Conservation (phyloP, 2,888 invertebrate genomes). For the Nezara viridula region DNA sequence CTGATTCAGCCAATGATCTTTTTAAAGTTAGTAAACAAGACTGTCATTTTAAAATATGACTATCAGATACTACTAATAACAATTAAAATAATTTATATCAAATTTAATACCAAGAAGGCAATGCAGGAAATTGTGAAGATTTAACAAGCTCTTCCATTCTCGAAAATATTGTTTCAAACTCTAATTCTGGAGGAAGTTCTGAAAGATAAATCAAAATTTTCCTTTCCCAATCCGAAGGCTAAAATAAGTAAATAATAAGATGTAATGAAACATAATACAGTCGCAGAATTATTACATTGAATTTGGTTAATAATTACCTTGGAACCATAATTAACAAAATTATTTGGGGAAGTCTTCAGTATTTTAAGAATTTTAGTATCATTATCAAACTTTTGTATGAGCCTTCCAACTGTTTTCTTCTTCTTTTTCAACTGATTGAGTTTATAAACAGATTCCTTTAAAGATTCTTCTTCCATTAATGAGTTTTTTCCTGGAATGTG, state of each 20-base stretch:
- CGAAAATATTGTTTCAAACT: background rate
- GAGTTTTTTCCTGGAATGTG: slow-evolving; percentile 2
- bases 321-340: slow-evolving; percentile 15
- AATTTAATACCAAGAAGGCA: background rate
- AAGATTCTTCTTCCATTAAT: slow-evolving; percentile 18
- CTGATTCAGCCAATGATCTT: too few relatives aligned
- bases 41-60: too few relatives aligned
- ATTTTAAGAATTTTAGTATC: background rate
- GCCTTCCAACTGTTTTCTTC: slow-evolving; percentile 27
- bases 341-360: background rate
- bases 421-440: slow-evolving; percentile 31
- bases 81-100: background rate
- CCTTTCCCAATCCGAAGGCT: slow-evolving; percentile 22
- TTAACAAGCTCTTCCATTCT: slow-evolving; percentile 34
- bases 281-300: background rate
- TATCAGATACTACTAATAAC: too few relatives aligned
- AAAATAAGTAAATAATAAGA: background rate
- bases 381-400: background rate
- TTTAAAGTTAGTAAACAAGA: too few relatives aligned
- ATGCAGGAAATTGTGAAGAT: slow-evolving; percentile 30
- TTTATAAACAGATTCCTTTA: slow-evolving; percentile 30
- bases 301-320: background rate
- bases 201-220: slow-evolving; percentile 21
- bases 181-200: background rate
- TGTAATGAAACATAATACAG: too few relatives aligned